Conservation (phyloP, 2,113 vertebrate genomes). For the Nerophis lumbriciformis region DNA sequence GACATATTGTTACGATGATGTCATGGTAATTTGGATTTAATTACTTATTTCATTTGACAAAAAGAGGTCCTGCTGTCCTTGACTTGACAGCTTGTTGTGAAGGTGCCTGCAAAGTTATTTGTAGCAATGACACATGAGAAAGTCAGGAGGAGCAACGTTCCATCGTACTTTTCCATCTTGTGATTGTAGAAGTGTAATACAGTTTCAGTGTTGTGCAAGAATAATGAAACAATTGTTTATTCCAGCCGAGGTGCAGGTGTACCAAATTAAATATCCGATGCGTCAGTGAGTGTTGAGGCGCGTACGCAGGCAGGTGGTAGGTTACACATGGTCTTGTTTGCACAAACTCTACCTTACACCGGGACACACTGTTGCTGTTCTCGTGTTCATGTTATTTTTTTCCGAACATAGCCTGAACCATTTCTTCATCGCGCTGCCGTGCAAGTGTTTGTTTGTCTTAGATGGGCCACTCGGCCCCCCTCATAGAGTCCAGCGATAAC, state of each 20-base stretch:
- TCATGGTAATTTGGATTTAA: constrained; percentile 1
- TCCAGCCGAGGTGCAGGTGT: too few relatives aligned
- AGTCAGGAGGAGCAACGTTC: not conserved
- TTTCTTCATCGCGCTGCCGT: constrained; percentile 44
- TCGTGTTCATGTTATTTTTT: constrained; percentile 39
- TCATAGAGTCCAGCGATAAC: constrained; percentile 19
- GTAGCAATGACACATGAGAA: not conserved
- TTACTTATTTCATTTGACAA: not conserved
- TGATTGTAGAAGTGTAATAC: too few relatives aligned
- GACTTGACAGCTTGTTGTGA: constrained; percentile 3
- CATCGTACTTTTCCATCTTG: not conserved
- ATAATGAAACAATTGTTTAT: too few relatives aligned
- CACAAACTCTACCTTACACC: constrained; percentile 14
- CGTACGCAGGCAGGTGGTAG: constrained; percentile 30
- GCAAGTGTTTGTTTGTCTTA: constrained; percentile 57
- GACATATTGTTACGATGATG: not conserved
- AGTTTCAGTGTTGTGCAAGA: too few relatives aligned
- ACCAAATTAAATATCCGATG: not conserved
- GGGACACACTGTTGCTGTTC: constrained; percentile 33
- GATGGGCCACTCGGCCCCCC: constrained; percentile 48
- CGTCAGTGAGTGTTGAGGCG: constrained; percentile 9
- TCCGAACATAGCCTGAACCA: constrained; percentile 47
- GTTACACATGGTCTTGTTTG: constrained; percentile 12
- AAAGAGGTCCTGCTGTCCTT: not conserved
- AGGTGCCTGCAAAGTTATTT: not conserved